A percentile compares a stretch with the other conserved stretches of the same genome.
phyloP scores from a whole-genome alignment of 2,888 invertebrate species.

The Pogonocherus hispidulus region DNA sequence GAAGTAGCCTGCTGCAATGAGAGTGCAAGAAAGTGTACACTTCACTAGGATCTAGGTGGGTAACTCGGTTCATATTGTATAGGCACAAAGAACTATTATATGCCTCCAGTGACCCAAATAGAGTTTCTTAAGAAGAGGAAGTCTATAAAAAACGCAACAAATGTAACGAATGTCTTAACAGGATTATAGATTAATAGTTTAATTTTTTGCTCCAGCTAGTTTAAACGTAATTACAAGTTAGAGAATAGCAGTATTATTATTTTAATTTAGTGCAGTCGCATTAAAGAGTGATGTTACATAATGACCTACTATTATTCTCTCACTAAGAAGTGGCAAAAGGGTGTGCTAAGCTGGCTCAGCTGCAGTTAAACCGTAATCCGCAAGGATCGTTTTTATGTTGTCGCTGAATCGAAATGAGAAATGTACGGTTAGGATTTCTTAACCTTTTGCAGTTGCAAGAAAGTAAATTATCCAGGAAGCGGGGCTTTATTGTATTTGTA shows the following conservation, averaged over 20 bases:
- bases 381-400: too few relatives aligned
- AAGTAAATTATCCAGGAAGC: slow-evolving; percentile 25
- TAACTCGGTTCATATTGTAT: too few relatives aligned
- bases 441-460: not conserved
- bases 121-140: slow-evolving; percentile 37
- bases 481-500: slow-evolving; percentile 2
- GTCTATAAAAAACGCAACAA: slow-evolving; percentile 29
- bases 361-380: too few relatives aligned
- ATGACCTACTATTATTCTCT: slow-evolving; percentile 34
- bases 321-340: slow-evolving; percentile 34
- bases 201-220: slow-evolving; percentile 9
- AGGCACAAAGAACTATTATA: slow-evolving; percentile 36
- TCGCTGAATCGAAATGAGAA: slow-evolving; percentile 15
- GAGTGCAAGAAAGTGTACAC: too few relatives aligned
- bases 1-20: not conserved
- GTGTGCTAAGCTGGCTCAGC: not conserved
- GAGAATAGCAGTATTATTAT: slow-evolving; percentile 14
- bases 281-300: slow-evolving; percentile 37
- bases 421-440: slow-evolving; percentile 18
- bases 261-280: slow-evolving; percentile 26
- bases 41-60: slow-evolving; percentile 33
- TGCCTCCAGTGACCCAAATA: slow-evolving; percentile 41
- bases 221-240: slow-evolving; percentile 14
- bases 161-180: slow-evolving; percentile 33
- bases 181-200: not conserved